Base-by-base conservation (phyloP, 2,888 invertebrate species). In the Volucella zonaria region DNA sequence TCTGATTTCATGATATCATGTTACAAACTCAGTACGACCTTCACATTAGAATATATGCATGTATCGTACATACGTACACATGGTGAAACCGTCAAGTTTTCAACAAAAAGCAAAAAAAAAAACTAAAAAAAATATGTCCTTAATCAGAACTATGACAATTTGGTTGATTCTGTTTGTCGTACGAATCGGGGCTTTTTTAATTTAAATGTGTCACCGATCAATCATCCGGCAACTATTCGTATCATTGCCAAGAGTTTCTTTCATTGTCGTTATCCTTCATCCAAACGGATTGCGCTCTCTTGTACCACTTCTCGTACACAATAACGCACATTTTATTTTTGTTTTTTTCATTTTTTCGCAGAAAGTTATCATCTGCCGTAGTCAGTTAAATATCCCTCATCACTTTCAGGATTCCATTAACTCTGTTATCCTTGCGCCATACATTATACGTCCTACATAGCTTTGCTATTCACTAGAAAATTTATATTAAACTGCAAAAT, bases 331-430 rank as follows among this genome's bases (percentile, higher is more conserved):
- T 58, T 64, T 64, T 64, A 68, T 62, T 68, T 49, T 40, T 54
- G 52, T 23, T 6, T 31, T 14, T 58, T 40, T 58, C 23, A 2
- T 58, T 58, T 38, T 52, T 31, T 14, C 31, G 64, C 6, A 18
- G 11, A 47, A 43, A 70, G 62, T 75, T 54, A 79, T 85, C 64
- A 82, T 82, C 82, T 82, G 82, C 66, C 59, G 71, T 59, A 82
- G 82, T 82, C 82, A 82, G 76, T 66, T 82, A 76, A 82, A 76
- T 59, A 82, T 82, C 71, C 76, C 77, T 73, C 82, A 85, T 85
- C 83, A 80, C 83, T 76, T 71, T 85, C 83, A 80, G 83, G 58
- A 85, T 85, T 80, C 83, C 83, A 85, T 85, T 85, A 85, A 80
- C 80, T 83, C 71, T 56, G 18, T 40, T 75, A 71, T 80, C 68